Percentiles rank a stretch among this genome's conserved stretches.
Evolutionary conservation across 2,888 invertebrate genomes (phyloP).

Genomic region (Geotrupes spiniger): DNA sequence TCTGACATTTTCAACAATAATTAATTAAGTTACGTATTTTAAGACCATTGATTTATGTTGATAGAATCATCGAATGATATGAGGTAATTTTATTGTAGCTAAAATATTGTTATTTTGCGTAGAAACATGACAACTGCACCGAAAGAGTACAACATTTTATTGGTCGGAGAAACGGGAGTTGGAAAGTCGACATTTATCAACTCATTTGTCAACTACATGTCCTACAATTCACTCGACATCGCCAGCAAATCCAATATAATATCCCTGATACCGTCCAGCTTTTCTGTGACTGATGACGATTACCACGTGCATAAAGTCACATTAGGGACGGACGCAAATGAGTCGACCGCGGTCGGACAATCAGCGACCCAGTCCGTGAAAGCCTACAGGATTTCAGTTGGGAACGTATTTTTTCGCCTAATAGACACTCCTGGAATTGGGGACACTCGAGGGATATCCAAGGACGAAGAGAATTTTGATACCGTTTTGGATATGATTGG

Average conservation of each 20-base stretch:
- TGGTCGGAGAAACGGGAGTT: constrained; percentile 27
- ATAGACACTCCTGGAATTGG: constrained; percentile 28
- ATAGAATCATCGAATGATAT: too few species aligned
- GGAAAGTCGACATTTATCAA: constrained; percentile 30
- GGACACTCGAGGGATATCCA: constrained; percentile 34
- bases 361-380: constrained; percentile 16
- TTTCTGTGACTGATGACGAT: constrained; percentile 16
- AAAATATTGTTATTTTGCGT: too few species aligned
- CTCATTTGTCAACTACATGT: constrained; percentile 24
- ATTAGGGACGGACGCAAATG: constrained; percentile 10
- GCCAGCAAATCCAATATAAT: constrained; percentile 17
- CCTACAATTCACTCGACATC: constrained; percentile 15
- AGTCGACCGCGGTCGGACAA: constrained; percentile 2
- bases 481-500: constrained; percentile 27
- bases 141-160: constrained; percentile 25
- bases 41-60: too few species aligned
- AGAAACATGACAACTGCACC: too few species aligned
- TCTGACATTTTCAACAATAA: too few species aligned
- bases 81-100: too few species aligned
- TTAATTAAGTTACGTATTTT: too few species aligned
- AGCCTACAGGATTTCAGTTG: constrained; percentile 4
- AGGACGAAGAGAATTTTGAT: constrained; percentile 38
- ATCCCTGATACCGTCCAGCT: constrained; percentile 23
- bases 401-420: constrained; percentile 4
- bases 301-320: constrained; percentile 5